Evolutionary conservation across 2,888 invertebrate genomes (phyloP).

Genomic region (Drosophila suboccidentalis): DNA sequence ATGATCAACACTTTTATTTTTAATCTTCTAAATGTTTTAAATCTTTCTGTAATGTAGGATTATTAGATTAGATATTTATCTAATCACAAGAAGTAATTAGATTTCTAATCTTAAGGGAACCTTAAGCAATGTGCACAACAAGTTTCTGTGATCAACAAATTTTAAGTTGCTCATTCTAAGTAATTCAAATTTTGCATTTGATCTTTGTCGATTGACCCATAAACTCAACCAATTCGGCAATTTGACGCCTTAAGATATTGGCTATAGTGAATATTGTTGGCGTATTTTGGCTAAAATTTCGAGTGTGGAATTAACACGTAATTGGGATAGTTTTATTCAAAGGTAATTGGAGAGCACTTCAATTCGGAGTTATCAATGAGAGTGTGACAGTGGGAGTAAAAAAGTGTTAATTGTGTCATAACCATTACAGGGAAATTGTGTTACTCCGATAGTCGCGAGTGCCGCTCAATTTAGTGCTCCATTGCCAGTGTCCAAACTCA

Average conservation of each 20-base stretch:
- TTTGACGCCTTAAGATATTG: too few species aligned
- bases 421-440: neutral
- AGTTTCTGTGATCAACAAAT: neutral
- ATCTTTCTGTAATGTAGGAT: neutral
- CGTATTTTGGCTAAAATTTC: constrained; percentile 1
- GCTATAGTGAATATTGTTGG: neutral
- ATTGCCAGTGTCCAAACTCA: neutral
- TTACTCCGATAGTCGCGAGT: neutral
- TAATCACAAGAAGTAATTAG: neutral
- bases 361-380: constrained; percentile 19
- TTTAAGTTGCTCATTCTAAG: neutral
- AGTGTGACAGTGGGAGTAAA: constrained; percentile 10
- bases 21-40: neutral
- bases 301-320: constrained; percentile 30
- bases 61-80: neutral
- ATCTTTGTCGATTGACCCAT: constrained; percentile 7
- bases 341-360: constrained; percentile 13
- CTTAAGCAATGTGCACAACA: neutral
- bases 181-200: too few species aligned
- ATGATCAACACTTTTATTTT: neutral
- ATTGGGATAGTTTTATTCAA: constrained; percentile 14
- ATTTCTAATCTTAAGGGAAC: neutral
- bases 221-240: neutral
- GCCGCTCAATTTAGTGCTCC: neutral
- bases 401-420: constrained; percentile 1